Base-by-base conservation (phyloP, 2,888 invertebrate genomes). In the Chrysolina americana region DNA sequence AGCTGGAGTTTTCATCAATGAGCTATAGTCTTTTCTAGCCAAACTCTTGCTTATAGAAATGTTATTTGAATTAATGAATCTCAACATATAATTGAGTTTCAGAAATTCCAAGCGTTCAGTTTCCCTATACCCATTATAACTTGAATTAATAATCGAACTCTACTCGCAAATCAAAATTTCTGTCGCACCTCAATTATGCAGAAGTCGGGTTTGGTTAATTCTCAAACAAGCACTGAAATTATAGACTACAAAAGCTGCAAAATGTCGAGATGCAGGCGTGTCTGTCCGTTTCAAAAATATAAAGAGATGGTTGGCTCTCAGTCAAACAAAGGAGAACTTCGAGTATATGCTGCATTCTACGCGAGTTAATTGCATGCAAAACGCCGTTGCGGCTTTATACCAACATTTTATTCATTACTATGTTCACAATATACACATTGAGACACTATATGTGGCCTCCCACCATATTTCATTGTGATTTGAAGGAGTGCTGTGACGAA, bases 161-260 rank as follows among this genome's bases (percentile, higher is more conserved):
- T 8, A 36, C 28, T 59, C 9, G 47, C 6, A 59, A 59, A 59
- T 59, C 23, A 36, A 15, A 11, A 28, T 28, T 59, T 59, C 15
- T 59, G 59, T 59, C 59, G n/a, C 59, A 59, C 59, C 59, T 59
- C 17, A 36, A 59, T 59, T 36, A 36, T 59, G 59, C 28, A 59
- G 59, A 59, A 15, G 59, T 23, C n/a, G 9, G 1, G 17, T 50
- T 28, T 6, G 10, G 59, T 17, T 59, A 36, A 59, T 59, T 59
- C 17, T n/a, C 28, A 36, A 59, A 59, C 59, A 17, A 59, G 59
- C n/a, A n/a, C 28, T 23, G 17, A 28, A 59, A 59, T 59, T 59
- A 59, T 36, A 59, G 36, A 59, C 59, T 36, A 17, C 59, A 36
- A 59, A 59, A 59, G 59, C 59, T 28, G 59, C 59, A n/a, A 59